phyloP scores from a whole-genome alignment of 2,888 invertebrate species.

The Nowickia ferox region DNA sequence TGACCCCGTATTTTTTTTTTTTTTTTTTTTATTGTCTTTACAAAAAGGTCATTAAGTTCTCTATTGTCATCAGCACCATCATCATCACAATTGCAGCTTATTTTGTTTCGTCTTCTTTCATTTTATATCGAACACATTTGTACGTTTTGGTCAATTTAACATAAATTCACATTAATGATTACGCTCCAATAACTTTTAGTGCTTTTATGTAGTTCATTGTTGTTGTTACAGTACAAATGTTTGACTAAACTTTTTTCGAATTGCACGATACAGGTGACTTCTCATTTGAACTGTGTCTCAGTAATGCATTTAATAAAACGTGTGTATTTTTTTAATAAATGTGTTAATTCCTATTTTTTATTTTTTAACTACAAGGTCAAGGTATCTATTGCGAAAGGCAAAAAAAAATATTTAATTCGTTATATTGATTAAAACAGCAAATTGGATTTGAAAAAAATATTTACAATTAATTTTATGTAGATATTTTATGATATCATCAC shows the following conservation, averaged over 20 bases:
- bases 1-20: conserved; percentile 12
- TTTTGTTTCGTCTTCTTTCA: background rate
- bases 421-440: background rate
- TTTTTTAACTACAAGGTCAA: conserved; percentile 51
- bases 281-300: background rate
- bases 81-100: conserved; percentile 28
- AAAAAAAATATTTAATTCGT: background rate
- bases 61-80: conserved; percentile 6
- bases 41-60: conserved; percentile 27
- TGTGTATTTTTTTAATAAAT: conserved; percentile 40
- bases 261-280: conserved; percentile 25
- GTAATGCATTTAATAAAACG: conserved; percentile 13
- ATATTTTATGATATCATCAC: conserved; percentile 32
- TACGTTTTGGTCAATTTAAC: conserved; percentile 70
- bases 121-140: conserved; percentile 20
- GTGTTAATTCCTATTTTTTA: conserved; percentile 31
- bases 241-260: background rate
- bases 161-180: conserved; percentile 61
- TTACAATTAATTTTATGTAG: background rate
- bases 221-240: conserved; percentile 21
- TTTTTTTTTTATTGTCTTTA: background rate
- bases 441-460: background rate
- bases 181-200: conserved; percentile 72
- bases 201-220: conserved; percentile 58
- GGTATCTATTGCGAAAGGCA: conserved; percentile 25